phyloP scores from a whole-genome alignment of 2,888 invertebrate species.

The Tetanocera ferruginea region DNA sequence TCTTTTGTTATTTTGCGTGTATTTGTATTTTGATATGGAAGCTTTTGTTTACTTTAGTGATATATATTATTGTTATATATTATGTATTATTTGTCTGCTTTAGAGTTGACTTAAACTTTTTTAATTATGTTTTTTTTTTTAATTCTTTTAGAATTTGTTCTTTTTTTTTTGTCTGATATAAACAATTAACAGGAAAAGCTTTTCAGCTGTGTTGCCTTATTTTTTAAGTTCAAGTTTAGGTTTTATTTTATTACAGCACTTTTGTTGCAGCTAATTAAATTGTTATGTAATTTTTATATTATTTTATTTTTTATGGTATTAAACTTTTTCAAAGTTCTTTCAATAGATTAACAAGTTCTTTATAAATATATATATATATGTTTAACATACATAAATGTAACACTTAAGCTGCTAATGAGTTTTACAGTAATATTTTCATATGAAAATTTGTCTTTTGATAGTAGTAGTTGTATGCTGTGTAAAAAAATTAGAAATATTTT shows the following conservation, averaged over 20 bases:
- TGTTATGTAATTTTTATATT: constrained; percentile 25
- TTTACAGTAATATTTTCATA: too few relatives aligned
- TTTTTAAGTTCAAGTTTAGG: too few relatives aligned
- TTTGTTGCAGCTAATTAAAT: constrained; percentile 21
- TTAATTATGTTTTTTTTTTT: constrained; percentile 3
- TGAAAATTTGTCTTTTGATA: too few relatives aligned
- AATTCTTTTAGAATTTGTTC: background rate
- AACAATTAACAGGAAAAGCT: constrained; percentile 5
- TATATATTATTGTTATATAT: constrained; percentile 1
- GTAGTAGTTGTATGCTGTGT: too few relatives aligned
- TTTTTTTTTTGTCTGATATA: constrained; percentile 24
- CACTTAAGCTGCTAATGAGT: background rate
- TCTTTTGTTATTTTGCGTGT: constrained; percentile 36
- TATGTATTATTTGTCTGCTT: background rate
- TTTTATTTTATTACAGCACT: too few relatives aligned
- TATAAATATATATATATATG: constrained; percentile 44
- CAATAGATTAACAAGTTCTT: constrained; percentile 49
- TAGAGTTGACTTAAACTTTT: background rate
- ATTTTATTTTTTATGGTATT: constrained; percentile 32
- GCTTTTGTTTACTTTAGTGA: constrained; percentile 32
- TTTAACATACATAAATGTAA: constrained; percentile 2
- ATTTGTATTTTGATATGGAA: constrained; percentile 42
- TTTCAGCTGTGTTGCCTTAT: background rate
- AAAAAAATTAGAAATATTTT: too few relatives aligned
- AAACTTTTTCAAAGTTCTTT: constrained; percentile 39